Conservation (phyloP, 2,113 vertebrate species). For the Callipepla squamata region DNA sequence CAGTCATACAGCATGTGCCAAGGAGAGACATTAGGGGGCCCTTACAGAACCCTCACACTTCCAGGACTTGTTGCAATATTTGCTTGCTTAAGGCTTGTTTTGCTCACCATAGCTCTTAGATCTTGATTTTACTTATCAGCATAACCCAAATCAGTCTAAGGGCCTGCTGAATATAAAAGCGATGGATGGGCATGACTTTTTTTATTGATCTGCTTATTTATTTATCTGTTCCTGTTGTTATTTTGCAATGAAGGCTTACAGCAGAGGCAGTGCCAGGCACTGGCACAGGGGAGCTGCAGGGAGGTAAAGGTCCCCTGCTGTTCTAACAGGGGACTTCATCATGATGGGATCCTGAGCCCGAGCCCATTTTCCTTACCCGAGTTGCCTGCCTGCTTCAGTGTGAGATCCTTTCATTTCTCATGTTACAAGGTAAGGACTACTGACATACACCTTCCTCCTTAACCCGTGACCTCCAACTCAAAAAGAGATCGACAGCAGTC, state of each 20-base stretch:
- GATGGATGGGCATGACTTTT: not conserved
- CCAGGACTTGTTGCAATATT: not conserved
- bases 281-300: fast-evolving
- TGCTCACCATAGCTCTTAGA: not conserved
- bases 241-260: not conserved
- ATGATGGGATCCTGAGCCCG: fast-evolving
- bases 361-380: not conserved
- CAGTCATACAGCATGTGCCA: not conserved
- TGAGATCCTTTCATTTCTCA: not conserved
- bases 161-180: not conserved
- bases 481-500: not conserved
- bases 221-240: not conserved
- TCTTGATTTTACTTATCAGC: not conserved
- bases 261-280: not conserved
- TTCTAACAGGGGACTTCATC: fast-evolving
- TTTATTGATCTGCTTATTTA: not conserved
- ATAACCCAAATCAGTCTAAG: not conserved
- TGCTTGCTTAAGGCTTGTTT: not conserved
- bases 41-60: constrained; percentile 12
- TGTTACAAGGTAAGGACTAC: not conserved
- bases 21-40: not conserved
- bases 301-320: fast-evolving
- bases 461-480: not conserved
- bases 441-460: not conserved
- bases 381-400: fast-evolving